Percentiles rank a stretch among this genome's conserved stretches.
Conservation (phyloP, 1,140 invertebrate species). For the Anastrepha ludens region DNA sequence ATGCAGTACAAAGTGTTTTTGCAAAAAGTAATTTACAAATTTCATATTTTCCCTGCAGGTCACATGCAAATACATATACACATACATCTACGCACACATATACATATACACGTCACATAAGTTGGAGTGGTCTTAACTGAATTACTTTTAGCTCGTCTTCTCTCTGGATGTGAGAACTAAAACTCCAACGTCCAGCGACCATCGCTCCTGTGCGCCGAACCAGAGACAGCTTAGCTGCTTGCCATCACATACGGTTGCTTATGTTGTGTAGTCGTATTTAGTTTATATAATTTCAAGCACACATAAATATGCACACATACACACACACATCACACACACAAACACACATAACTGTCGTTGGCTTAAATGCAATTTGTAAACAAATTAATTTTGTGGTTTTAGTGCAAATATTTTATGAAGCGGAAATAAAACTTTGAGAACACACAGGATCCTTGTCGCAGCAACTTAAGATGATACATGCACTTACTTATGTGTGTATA, state of each 20-base stretch:
- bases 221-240: not conserved
- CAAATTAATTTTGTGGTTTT: conserved; percentile 52
- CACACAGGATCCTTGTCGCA: not conserved
- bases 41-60: too few species aligned
- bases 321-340: too few species aligned
- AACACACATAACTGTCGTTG: not conserved
- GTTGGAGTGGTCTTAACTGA: conserved; percentile 1
- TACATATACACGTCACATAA: not conserved
- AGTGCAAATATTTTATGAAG: conserved; percentile 52
- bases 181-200: not conserved
- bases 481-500: not conserved
- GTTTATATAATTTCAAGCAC: not conserved
- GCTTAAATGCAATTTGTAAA: conserved; percentile 53
- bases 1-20: too few species aligned
- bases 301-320: not conserved
- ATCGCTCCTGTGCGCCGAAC: not conserved
- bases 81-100: too few species aligned
- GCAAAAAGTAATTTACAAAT: too few species aligned
- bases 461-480: not conserved
- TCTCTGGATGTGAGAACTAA: not conserved
- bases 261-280: not conserved
- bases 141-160: not conserved
- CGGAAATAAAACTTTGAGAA: conserved; percentile 41
- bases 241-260: conserved; percentile 2
- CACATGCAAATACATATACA: too few species aligned